Percentiles rank a stretch among this genome's conserved stretches.
phyloP scores from a whole-genome alignment of 2,888 invertebrate genomes.

The Oasisia sp. region DNA sequence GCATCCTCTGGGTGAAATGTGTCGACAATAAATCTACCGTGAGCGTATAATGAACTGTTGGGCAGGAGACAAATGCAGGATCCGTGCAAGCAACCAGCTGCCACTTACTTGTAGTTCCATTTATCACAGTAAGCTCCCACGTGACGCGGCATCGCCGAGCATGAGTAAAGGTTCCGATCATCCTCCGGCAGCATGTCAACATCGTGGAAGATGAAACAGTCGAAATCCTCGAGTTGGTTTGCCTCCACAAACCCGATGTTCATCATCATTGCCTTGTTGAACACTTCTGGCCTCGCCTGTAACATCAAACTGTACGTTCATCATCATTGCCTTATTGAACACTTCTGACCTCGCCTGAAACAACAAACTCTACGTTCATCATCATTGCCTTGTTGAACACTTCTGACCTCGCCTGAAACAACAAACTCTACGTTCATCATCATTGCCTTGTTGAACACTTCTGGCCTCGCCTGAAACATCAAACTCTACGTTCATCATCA shows the following conservation, averaged over 20 bases:
- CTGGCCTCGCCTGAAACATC: too few relatives aligned
- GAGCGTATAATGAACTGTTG: not conserved
- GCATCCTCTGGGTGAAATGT: too few relatives aligned
- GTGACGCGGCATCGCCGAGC: not conserved
- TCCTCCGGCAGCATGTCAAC: not conserved
- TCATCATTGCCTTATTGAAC: too few relatives aligned
- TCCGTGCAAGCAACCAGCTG: not conserved
- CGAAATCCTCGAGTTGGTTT: not conserved
- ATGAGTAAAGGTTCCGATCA: not conserved
- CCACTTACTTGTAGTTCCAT: constrained; percentile 7
- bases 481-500: too few relatives aligned
- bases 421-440: too few relatives aligned
- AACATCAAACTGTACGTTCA: not conserved
- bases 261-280: constrained; percentile 9
- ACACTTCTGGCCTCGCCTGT: not conserved
- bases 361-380: too few relatives aligned
- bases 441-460: too few relatives aligned
- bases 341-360: too few relatives aligned
- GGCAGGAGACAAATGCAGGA: not conserved
- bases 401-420: too few relatives aligned
- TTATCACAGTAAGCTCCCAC: constrained; percentile 7
- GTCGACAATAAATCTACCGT: not conserved
- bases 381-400: too few relatives aligned
- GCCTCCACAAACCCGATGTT: constrained; percentile 6
- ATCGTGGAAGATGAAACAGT: constrained; percentile 9